phyloP scores from a whole-genome alignment of 1,140 invertebrate genomes.

The Formica selysi region DNA sequence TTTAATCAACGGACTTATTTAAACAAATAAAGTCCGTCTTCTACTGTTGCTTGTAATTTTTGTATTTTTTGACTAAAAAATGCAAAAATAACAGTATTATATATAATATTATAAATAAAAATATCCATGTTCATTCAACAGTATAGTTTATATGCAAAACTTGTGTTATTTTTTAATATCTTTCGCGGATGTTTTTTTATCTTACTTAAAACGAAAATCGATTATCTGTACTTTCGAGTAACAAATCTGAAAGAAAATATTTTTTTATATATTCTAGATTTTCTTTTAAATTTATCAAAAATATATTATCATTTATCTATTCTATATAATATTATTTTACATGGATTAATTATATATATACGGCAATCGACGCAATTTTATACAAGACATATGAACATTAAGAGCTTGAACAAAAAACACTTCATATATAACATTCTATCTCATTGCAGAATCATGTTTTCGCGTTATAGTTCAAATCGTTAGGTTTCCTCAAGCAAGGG shows the following conservation, averaged over 20 bases:
- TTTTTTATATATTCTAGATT: no score
- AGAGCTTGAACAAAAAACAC: neutral
- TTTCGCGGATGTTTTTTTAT: neutral
- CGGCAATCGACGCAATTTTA: neutral
- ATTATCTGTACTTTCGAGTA: no score
- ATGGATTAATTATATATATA: neutral
- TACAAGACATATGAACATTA: neutral
- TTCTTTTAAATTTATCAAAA: conserved; percentile 3
- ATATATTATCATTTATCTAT: conserved; percentile 1
- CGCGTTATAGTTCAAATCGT: neutral
- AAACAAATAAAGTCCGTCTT: neutral
- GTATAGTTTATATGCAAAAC: neutral
- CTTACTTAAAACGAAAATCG: no score
- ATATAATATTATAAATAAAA: no score
- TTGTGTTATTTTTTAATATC: no score
- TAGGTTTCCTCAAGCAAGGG: conserved; percentile 63
- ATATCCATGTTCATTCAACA: no score
- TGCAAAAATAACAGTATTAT: neutral
- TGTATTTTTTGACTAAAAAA: neutral
- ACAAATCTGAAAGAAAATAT: no score
- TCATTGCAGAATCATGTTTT: neutral
- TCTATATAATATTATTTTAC: neutral
- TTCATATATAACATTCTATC: neutral
- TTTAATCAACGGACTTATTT: no score
- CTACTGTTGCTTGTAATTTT: neutral